These are phyloP conservation scores for Centropyge bicolor DNA, from an alignment of 2,797 vertebrate genomes.

Conservation along the genomic window DNA sequence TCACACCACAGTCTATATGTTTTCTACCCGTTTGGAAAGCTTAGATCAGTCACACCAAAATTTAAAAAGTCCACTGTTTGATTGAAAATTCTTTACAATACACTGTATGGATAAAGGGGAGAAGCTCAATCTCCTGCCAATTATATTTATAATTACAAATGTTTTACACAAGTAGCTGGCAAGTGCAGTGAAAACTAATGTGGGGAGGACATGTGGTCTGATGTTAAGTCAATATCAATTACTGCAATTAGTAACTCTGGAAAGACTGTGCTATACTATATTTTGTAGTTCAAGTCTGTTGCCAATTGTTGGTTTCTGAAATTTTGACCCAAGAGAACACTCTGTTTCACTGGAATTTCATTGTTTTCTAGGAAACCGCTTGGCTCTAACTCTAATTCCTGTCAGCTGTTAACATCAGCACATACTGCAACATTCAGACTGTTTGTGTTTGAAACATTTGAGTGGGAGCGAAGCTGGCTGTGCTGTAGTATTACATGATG, in stretches of 20 bases:
- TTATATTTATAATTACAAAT: not conserved
- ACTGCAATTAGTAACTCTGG: not conserved
- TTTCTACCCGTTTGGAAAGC: not conserved
- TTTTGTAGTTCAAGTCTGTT: not conserved
- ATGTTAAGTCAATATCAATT: not conserved
- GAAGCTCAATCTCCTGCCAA: not conserved
- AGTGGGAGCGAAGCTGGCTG: not conserved
- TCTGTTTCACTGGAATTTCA: not conserved
- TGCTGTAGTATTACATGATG: not conserved
- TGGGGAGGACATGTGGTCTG: not conserved
- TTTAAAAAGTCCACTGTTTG: not conserved
- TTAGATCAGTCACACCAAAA: not conserved
- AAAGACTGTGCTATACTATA: not conserved
- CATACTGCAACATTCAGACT: not conserved
- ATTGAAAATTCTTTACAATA: not conserved
- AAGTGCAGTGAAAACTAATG: not conserved
- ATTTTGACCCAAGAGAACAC: not conserved
- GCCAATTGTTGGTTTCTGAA: constrained; percentile 4
- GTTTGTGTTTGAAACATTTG: not conserved
- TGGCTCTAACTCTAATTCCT: constrained; percentile 6
- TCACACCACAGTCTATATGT: not conserved
- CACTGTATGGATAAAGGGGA: not conserved
- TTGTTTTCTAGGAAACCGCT: constrained; percentile 38
- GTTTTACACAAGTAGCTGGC: not conserved
- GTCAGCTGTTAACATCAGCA: constrained; percentile 25